phyloP scores from a whole-genome alignment of 1,140 invertebrate genomes.

The Zaprionus inermis region DNA sequence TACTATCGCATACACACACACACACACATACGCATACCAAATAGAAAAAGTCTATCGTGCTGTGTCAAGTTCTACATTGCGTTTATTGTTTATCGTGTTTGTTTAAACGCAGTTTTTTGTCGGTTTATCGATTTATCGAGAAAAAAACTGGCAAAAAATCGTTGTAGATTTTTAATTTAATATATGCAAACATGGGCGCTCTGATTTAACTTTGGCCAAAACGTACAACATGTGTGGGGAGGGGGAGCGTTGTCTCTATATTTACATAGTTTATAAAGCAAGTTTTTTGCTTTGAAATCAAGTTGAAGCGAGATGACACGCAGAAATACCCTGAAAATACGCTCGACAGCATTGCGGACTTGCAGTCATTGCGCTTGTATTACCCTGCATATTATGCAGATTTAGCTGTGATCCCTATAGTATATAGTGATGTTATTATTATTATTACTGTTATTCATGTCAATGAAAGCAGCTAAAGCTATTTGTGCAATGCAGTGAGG shows the following conservation, averaged over 20 bases:
- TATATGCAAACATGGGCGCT: background rate
- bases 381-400: background rate
- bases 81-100: background rate
- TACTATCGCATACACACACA: slow-evolving; percentile 3
- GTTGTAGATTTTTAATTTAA: slow-evolving; percentile 2
- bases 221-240: background rate
- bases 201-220: slow-evolving; percentile 2
- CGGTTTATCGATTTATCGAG: background rate
- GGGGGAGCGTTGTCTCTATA: background rate
- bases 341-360: background rate
- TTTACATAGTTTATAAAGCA: background rate
- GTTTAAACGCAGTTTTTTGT: background rate
- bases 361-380: no score
- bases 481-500: slow-evolving; percentile 33
- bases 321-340: background rate
- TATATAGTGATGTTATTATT: slow-evolving; percentile 11
- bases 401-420: background rate
- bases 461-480: background rate
- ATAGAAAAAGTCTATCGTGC: background rate
- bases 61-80: background rate
- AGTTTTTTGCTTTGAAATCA: background rate
- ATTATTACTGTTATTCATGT: slow-evolving; percentile 11
- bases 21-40: background rate
- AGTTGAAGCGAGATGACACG: background rate
- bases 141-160: background rate